Evolutionary conservation across 2,888 invertebrate species (phyloP), one percentile per base, ranked within the genome.

Genomic region (Drosophila flavopinicola): DNA sequence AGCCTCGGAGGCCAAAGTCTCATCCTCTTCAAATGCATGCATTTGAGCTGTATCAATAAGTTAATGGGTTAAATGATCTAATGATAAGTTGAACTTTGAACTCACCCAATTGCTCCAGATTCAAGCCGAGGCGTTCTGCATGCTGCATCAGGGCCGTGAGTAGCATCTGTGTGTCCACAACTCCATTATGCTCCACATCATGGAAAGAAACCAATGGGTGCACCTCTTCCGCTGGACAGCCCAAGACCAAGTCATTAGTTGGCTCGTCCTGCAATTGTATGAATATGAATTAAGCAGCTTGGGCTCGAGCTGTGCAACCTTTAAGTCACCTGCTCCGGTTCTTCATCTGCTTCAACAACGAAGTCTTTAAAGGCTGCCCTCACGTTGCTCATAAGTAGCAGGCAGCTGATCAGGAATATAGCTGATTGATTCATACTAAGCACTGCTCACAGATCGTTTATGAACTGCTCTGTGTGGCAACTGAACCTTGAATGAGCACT

Each of bases 361-460:
- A 88, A 88, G 59, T 88, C 88, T 64, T 75, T 49, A 10, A 88
- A 73, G 1, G 82, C 82, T 0, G 67, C 85, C 3, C 45, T 23
- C 3, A 32, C 56, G 1, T 1, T 32, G 7, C 44, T n/a, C 11
- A 27, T 11, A 25, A 51, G 7, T 29, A 77, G 33, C 23, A 85
- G 51, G 3, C 57, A 58, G 32, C 29, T 25, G 20, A 67, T 24
- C 5, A 37, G 10, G 39, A 49, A n/a, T 7, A 71, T 1, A 13
- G 13, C 24, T 7, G 27, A 38, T 24, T 37, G 39, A 32, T 58
- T 66, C 78, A 78, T 78, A 7, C 11, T 33, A 9, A 15, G 9
- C 38, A 24, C 10, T 15, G 29, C 20, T 47, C 9, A 9, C 11
- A 29, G 10, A 38, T 27, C 7, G 9, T 6, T 15, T 25, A 11